Conservation (phyloP, 1,140 invertebrate species). For the Dreissena polymorpha region DNA sequence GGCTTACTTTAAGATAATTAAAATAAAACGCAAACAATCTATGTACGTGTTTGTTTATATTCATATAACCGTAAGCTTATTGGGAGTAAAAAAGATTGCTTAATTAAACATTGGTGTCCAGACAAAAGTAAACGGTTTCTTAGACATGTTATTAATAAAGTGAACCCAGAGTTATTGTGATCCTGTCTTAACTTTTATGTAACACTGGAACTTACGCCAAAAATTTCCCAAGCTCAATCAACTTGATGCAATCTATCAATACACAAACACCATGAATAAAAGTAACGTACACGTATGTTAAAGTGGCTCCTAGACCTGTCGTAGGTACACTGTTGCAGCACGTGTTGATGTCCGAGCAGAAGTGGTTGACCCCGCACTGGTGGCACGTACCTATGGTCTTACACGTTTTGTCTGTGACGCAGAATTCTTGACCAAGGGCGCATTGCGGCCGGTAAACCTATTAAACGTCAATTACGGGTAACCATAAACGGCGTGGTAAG, state of each 20-base stretch:
- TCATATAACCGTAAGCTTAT: too few species aligned
- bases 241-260: not conserved
- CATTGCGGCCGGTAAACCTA: constrained; percentile 29
- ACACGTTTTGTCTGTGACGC: constrained; percentile 13
- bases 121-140: too few species aligned
- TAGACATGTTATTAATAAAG: too few species aligned
- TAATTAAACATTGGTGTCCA: too few species aligned
- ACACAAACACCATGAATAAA: not conserved
- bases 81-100: too few species aligned
- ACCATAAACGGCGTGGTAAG: too few species aligned
- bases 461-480: too few species aligned
- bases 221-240: not conserved
- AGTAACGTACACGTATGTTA: not conserved
- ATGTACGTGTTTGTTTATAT: too few species aligned
- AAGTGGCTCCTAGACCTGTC: not conserved
- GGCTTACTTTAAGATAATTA: too few species aligned
- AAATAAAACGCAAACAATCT: too few species aligned
- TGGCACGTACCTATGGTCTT: not conserved
- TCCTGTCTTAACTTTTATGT: not conserved
- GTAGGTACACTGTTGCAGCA: constrained; percentile 1
- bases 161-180: too few species aligned
- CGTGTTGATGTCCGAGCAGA: not conserved
- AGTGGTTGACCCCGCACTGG: not conserved
- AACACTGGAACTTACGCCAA: not conserved
- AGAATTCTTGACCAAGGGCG: not conserved